Percentiles rank a stretch among this genome's conserved stretches.
Evolutionary conservation across 2,113 vertebrate species (phyloP).

Genomic region (Dasyornis broadbenti): DNA sequence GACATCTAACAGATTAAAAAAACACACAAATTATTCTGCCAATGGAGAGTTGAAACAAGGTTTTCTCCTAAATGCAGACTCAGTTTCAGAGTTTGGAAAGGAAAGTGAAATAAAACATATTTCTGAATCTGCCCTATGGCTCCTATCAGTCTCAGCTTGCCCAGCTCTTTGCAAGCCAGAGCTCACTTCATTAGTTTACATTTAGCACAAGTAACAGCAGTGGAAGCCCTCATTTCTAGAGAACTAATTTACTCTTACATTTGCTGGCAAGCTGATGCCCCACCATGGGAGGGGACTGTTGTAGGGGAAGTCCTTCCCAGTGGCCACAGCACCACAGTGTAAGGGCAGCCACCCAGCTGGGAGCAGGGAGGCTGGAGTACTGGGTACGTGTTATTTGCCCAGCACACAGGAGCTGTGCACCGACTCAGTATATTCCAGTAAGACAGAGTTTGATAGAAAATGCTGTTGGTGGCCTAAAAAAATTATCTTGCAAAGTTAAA

Average conservation of each 20-base stretch:
- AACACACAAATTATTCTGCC: not conserved
- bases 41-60: not conserved
- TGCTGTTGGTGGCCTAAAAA: not conserved
- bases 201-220: not conserved
- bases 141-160: not conserved
- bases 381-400: not conserved
- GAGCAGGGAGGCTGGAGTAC: not conserved
- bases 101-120: not conserved
- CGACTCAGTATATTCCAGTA: not conserved
- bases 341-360: not conserved
- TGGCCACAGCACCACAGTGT: not conserved
- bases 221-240: not conserved
- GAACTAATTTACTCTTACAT: not conserved
- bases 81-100: not conserved
- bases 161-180: not conserved
- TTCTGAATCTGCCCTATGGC: not conserved
- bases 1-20: not conserved
- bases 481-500: not conserved
- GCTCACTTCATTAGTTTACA: not conserved
- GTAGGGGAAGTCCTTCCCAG: not conserved
- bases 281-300: not conserved
- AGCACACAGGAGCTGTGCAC: not conserved
- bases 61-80: not conserved
- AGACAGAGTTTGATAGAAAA: not conserved
- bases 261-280: not conserved